phyloP scores from a whole-genome alignment of 2,797 vertebrate species.

The Phataginus tetradactyla region DNA sequence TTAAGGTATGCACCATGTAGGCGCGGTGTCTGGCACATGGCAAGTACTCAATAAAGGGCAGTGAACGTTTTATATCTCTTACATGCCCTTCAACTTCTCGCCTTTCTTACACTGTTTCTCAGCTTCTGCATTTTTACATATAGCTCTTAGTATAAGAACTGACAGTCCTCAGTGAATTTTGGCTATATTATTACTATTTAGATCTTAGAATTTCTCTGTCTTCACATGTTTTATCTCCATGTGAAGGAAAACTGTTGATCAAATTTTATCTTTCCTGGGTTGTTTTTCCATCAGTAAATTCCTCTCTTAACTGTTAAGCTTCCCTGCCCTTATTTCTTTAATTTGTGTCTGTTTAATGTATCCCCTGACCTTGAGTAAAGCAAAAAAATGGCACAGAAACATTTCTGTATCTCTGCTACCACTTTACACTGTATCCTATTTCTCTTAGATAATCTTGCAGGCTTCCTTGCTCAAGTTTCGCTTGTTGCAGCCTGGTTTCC shows the following conservation, averaged over 20 bases:
- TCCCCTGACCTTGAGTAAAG: slow-evolving; percentile 5
- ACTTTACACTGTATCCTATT: not conserved
- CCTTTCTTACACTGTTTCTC: not conserved
- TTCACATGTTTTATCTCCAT: slow-evolving; percentile 24
- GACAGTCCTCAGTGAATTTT: slow-evolving; percentile 38
- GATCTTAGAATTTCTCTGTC: slow-evolving; percentile 15
- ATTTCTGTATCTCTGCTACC: not conserved
- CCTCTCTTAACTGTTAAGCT: not conserved
- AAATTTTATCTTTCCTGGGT: slow-evolving; percentile 10
- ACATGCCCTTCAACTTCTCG: not conserved
- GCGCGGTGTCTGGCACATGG: not conserved
- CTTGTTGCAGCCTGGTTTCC: not conserved
- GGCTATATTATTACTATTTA: slow-evolving; percentile 23
- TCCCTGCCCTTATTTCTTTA: slow-evolving; percentile 42
- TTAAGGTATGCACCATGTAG: not conserved
- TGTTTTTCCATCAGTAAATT: not conserved
- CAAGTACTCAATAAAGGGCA: not conserved
- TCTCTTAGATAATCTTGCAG: not conserved
- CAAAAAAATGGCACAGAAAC: not conserved
- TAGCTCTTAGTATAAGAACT: slow-evolving; percentile 36
- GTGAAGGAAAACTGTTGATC: not conserved
- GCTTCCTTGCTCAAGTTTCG: not conserved
- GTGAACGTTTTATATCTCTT: not conserved
- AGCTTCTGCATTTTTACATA: not conserved
- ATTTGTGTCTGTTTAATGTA: slow-evolving; percentile 6